Conservation (phyloP, 2,888 invertebrate species). For the Hirtodrosophila histrioides region DNA sequence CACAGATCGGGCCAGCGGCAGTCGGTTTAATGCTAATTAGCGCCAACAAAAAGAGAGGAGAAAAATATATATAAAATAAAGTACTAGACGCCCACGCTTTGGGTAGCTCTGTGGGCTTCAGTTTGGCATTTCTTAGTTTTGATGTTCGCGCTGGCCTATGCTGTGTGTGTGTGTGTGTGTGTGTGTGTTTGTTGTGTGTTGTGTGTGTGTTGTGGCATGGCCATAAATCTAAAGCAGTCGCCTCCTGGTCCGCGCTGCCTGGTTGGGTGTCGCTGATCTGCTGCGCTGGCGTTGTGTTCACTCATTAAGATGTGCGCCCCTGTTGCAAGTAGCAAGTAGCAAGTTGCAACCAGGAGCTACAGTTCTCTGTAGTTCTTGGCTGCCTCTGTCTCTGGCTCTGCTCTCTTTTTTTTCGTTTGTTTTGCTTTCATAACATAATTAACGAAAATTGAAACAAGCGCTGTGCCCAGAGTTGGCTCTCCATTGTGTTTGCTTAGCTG, state of each 20-base stretch:
- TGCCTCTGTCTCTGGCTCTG: background rate
- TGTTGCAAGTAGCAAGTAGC: constrained; percentile 17
- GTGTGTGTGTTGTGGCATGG: constrained; percentile 29
- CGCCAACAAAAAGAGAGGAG: constrained; percentile 2
- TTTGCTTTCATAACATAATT: constrained; percentile 70
- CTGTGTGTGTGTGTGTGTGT: constrained; percentile 7
- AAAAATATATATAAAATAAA: background rate
- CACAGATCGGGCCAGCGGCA: constrained; percentile 1
- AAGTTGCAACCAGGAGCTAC: constrained; percentile 3
- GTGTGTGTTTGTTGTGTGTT: background rate
- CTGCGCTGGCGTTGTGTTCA: constrained; percentile 20
- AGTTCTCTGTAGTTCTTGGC: constrained; percentile 13
- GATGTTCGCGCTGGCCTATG: background rate
- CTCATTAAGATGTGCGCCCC: constrained; percentile 58
- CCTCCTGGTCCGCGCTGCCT: constrained; percentile 24
- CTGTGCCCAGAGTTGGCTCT: constrained; percentile 37
- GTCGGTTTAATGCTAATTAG: constrained; percentile 46
- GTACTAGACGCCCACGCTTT: constrained; percentile 40
- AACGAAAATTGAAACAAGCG: constrained; percentile 73
- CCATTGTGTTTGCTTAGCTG: constrained; percentile 60
- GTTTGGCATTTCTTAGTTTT: constrained; percentile 37
- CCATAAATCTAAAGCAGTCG: constrained; percentile 65
- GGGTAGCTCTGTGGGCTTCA: constrained; percentile 10
- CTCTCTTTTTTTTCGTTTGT: constrained; percentile 14
- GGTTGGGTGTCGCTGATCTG: constrained; percentile 35